These are phyloP conservation scores for Meleagris gallopavo DNA, from an alignment of 2,113 vertebrate species.

Conservation along the genomic window DNA sequence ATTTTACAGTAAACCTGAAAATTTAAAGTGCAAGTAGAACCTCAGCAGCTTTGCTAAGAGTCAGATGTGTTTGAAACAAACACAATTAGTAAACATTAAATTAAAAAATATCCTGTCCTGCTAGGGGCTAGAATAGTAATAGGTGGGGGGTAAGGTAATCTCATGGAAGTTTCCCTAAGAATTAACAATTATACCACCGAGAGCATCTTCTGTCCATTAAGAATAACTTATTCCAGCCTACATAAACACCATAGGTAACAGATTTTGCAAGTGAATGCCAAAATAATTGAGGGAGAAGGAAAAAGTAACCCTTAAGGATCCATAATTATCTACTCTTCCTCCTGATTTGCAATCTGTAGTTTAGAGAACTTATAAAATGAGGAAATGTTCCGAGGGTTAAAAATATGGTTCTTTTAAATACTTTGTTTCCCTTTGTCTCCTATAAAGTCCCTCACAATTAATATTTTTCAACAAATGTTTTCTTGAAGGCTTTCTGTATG, in stretches of 20 bases:
- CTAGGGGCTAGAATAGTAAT: neutral
- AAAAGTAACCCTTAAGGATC: neutral
- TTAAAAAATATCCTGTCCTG: slow-evolving; percentile 14
- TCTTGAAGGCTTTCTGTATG: neutral
- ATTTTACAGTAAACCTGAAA: slow-evolving; percentile 61
- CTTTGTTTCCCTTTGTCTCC: neutral
- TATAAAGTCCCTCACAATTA: neutral
- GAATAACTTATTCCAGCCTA: neutral
- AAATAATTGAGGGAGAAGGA: neutral
- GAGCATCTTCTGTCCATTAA: neutral
- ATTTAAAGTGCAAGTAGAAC: slow-evolving; percentile 51
- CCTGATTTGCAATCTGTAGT: neutral
- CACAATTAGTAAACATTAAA: slow-evolving; percentile 53
- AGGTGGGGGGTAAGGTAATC: neutral
- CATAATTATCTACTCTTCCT: slow-evolving; percentile 6
- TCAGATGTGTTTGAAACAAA: slow-evolving; percentile 50
- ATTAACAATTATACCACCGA: neutral
- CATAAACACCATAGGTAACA: neutral
- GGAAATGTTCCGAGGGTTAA: slow-evolving; percentile 11
- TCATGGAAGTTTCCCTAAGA: slow-evolving; percentile 16
- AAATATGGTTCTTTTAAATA: neutral
- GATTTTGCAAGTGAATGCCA: neutral
- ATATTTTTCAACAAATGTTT: neutral
- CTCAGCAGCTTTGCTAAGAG: slow-evolving; percentile 33
- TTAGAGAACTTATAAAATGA: neutral